These are phyloP conservation scores for Scaptomyza graminum DNA, from an alignment of 1,140 invertebrate genomes.

Conservation along the genomic window DNA sequence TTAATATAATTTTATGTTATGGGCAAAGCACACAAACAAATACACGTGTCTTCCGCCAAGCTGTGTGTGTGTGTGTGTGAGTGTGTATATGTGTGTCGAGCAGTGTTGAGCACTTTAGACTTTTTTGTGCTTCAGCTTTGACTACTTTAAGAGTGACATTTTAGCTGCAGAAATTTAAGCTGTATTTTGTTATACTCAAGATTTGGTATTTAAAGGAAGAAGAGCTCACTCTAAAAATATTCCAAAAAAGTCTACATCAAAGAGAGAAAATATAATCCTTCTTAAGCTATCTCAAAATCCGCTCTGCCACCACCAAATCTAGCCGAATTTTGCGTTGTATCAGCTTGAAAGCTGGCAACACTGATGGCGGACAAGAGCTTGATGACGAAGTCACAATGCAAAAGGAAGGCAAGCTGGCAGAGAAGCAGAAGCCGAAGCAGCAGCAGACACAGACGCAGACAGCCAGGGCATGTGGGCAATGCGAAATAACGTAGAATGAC, in stretches of 20 bases:
- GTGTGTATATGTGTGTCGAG: slow-evolving; percentile 8
- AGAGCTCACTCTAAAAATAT: too few relatives aligned
- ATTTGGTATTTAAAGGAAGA: neutral
- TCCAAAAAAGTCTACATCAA: too few relatives aligned
- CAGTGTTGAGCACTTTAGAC: neutral
- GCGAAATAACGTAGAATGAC: slow-evolving; percentile 79
- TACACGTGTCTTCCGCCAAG: slow-evolving; percentile 44
- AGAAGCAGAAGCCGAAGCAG: slow-evolving; percentile 49
- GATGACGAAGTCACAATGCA: slow-evolving; percentile 60
- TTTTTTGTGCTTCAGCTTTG: neutral
- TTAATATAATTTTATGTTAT: slow-evolving; percentile 73
- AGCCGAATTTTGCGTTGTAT: too few relatives aligned
- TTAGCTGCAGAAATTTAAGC: neutral
- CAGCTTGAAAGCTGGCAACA: neutral
- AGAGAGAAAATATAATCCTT: too few relatives aligned
- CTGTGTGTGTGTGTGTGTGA: neutral
- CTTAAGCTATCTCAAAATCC: too few relatives aligned
- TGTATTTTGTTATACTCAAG: neutral
- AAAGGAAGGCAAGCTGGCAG: slow-evolving; percentile 44
- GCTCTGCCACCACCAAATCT: too few relatives aligned
- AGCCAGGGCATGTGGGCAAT: slow-evolving; percentile 59
- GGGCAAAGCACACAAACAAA: slow-evolving; percentile 39
- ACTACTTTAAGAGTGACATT: too few relatives aligned
- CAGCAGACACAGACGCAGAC: slow-evolving; percentile 39
- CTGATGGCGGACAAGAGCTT: slow-evolving; percentile 33